Conservation (phyloP, 2,888 invertebrate genomes). For the Cephus nigrinus region DNA sequence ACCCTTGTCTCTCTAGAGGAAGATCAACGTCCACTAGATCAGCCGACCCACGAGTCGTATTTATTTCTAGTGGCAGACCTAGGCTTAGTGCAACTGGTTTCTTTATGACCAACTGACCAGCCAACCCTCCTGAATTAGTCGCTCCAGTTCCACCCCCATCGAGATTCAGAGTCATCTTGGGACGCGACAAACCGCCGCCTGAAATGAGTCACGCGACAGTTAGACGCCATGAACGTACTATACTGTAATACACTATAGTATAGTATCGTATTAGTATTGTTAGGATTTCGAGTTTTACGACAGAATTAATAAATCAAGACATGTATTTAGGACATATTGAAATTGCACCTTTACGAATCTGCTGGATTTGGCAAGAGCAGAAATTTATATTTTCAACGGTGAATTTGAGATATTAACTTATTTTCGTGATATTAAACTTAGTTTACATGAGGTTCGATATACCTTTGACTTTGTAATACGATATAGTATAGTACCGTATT, state of each 20-base stretch:
- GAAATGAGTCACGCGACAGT: conserved; percentile 52
- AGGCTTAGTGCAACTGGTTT: conserved; percentile 66
- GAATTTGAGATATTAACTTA: background rate
- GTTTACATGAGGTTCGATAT: background rate
- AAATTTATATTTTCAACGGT: background rate
- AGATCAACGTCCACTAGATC: conserved; percentile 84
- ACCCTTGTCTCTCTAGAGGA: conserved; percentile 91
- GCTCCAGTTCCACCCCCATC: conserved; percentile 68
- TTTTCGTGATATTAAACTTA: background rate
- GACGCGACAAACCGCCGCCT: conserved; percentile 67
- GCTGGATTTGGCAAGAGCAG: too few relatives aligned
- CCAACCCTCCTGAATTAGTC: conserved; percentile 43
- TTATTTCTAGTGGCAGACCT: conserved; percentile 67
- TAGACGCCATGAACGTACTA: conserved; percentile 19
- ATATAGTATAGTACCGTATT: background rate
- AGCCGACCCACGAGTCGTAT: conserved; percentile 71
- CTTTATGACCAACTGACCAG: conserved; percentile 49
- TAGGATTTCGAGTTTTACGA: too few relatives aligned
- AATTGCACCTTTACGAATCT: too few relatives aligned
- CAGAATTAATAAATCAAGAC: too few relatives aligned
- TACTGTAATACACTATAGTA: background rate
- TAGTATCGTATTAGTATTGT: background rate
- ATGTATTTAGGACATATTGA: too few relatives aligned
- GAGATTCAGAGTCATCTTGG: conserved; percentile 82
- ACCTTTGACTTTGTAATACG: background rate